Conservation (phyloP, 2,888 invertebrate genomes). For the Empis stercorea region DNA sequence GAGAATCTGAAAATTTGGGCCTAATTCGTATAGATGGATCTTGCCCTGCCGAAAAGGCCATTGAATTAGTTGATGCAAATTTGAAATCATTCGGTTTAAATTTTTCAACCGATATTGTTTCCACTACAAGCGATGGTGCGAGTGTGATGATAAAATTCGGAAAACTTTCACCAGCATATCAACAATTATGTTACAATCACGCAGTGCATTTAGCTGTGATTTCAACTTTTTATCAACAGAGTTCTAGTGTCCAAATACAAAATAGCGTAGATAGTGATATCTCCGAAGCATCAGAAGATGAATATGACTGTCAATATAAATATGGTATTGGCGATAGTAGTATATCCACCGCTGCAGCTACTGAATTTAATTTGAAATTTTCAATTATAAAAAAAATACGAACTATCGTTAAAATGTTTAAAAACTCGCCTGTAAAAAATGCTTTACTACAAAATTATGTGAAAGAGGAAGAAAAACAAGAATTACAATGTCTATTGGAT, state of each 20-base stretch:
- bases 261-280: too few species aligned
- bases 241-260: too few species aligned
- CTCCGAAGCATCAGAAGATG: too few species aligned
- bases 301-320: too few species aligned
- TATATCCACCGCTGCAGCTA: too few species aligned
- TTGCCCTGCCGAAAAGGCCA: background rate
- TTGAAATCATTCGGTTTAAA: background rate
- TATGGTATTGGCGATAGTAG: too few species aligned
- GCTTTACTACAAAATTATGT: conserved; percentile 1
- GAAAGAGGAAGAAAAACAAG: background rate
- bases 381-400: too few species aligned
- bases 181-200: conserved; percentile 2
- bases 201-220: background rate
- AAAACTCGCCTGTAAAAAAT: conserved; percentile 2
- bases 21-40: background rate
- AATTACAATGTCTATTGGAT: conserved; percentile 1
- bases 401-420: conserved; percentile 1
- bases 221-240: too few species aligned
- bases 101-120: background rate
- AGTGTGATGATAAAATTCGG: background rate
- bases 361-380: too few species aligned
- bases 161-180: background rate
- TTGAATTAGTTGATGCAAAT: background rate
- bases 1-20: background rate
- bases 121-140: conserved; percentile 1